These are phyloP conservation scores for Scaptomyza caliginosa DNA, from an alignment of 2,888 invertebrate genomes.

Conservation along the genomic window DNA sequence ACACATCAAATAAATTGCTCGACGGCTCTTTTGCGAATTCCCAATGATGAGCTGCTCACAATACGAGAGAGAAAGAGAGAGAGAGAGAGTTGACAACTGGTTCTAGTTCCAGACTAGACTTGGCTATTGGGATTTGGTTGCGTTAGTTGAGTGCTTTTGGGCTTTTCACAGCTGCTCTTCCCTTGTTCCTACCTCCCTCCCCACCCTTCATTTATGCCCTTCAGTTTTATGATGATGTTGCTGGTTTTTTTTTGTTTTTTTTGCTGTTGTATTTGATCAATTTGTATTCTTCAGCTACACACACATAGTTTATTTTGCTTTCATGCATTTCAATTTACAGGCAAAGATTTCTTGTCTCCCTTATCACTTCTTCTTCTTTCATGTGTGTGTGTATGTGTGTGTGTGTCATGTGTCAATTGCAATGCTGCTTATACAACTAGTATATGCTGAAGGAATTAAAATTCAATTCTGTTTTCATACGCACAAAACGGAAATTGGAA, in stretches of 20 bases:
- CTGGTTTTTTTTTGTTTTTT: constrained; percentile 20
- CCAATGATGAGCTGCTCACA: constrained; percentile 65
- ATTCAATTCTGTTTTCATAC: constrained; percentile 66
- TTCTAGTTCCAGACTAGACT: constrained; percentile 7
- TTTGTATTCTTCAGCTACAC: constrained; percentile 65
- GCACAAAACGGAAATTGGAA: constrained; percentile 70
- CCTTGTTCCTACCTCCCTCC: not conserved
- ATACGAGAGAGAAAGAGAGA: constrained; percentile 1
- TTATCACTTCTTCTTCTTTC: not conserved
- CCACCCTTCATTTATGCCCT: not conserved
- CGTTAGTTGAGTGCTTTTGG: constrained; percentile 66
- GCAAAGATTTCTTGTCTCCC: constrained; percentile 14
- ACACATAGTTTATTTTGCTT: constrained; percentile 64
- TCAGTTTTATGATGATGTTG: constrained; percentile 65
- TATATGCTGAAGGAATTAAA: constrained; percentile 58
- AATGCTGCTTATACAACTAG: constrained; percentile 32
- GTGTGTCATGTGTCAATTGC: constrained; percentile 72
- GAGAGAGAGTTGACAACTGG: not conserved
- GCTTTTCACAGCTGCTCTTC: constrained; percentile 23
- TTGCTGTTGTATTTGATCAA: constrained; percentile 67
- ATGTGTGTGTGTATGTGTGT: not conserved
- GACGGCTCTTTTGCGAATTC: constrained; percentile 51
- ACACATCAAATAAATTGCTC: constrained; percentile 71
- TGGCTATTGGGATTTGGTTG: constrained; percentile 52
- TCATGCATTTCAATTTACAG: constrained; percentile 67